Evolutionary conservation across 1,140 invertebrate genomes (phyloP), one percentile per base, ranked within the genome.

Genomic region (Drosophila baimaii): DNA sequence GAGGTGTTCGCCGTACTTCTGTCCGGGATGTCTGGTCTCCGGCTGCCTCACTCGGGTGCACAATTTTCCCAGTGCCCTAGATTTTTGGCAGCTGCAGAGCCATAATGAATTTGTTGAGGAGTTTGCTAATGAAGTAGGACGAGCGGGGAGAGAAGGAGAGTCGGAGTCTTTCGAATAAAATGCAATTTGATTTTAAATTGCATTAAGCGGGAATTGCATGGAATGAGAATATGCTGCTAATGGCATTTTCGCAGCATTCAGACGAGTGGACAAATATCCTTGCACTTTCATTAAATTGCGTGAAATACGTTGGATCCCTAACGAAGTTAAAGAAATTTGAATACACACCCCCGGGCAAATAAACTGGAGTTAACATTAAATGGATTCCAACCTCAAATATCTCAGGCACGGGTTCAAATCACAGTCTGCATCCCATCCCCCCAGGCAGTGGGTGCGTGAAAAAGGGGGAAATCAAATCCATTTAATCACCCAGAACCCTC

Each of bases 81-180:
- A 88, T 82, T 81, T 71, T 71, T 71, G 68, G 68, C 65, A 71
- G 68, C 68, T 85, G 79, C 72, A 79, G 49, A 64, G 82, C 61
- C 47, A 80, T 82, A 86, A 86, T 88, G 79, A 86, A 86, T 86
- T 86, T 88, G 83, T 81, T 88, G 66, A 82, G 85, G 59, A 71
- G 83, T 82, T 80, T 86, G 82, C 82, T 86, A 86, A 86, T 86
- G 82, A 86, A 86, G 82, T 86, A 76, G 65, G 43, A 58, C 41
- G 33, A 23, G 33, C 37, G 19, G 2, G 10, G n/a, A 13, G n/a
- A 51, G n/a, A 7, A 25, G 2, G 41, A 21, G 10, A 12, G n/a
- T 2, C 1, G 25, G 47, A 29, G 62, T 31, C 73, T 57, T 69
- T 74, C 56, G 75, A 82, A 85, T 81, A 78, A 82, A 84, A 79